Percentiles rank a stretch among this genome's conserved stretches.
phyloP scores from a whole-genome alignment of 2,797 vertebrate genomes.

The Neostethus bicornis region DNA sequence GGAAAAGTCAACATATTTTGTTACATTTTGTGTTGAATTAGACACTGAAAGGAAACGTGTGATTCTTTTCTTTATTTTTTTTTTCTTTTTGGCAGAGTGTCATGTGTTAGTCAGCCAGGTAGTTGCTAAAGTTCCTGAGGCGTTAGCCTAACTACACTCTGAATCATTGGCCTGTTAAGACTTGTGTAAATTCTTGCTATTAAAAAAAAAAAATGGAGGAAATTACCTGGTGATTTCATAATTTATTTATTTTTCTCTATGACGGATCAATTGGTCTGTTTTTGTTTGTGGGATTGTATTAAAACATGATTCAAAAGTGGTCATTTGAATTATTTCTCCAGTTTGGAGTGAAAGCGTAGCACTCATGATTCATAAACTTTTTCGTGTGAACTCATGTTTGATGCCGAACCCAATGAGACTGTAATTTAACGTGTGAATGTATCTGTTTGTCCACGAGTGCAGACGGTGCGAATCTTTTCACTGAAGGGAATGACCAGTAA shows the following conservation, averaged over 20 bases:
- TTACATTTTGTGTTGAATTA: not conserved
- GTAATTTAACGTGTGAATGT: not conserved
- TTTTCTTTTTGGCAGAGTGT: not conserved
- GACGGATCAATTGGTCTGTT: not conserved
- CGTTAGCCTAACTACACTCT: not conserved
- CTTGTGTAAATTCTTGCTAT: not conserved
- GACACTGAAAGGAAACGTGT: not conserved
- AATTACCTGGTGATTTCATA: not conserved
- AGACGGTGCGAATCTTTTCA: slow-evolving; percentile 95
- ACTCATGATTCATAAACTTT: not conserved
- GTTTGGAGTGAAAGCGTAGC: not conserved
- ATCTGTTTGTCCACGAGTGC: slow-evolving; percentile 13
- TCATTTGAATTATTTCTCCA: not conserved
- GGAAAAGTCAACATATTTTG: not conserved
- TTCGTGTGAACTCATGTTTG: not conserved
- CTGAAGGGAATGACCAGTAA: slow-evolving; percentile 98
- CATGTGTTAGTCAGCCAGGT: not conserved
- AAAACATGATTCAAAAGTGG: not conserved
- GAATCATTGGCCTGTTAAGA: not conserved
- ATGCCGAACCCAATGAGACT: not conserved
- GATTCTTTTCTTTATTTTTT: not conserved
- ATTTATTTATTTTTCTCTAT: not conserved
- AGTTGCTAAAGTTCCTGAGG: not conserved
- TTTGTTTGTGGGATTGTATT: not conserved
- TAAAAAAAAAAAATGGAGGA: not conserved